A percentile compares a stretch with the other conserved stretches of the same genome.
phyloP scores from a whole-genome alignment of 2,113 vertebrate species.

The Oreotragus oreotragus region DNA sequence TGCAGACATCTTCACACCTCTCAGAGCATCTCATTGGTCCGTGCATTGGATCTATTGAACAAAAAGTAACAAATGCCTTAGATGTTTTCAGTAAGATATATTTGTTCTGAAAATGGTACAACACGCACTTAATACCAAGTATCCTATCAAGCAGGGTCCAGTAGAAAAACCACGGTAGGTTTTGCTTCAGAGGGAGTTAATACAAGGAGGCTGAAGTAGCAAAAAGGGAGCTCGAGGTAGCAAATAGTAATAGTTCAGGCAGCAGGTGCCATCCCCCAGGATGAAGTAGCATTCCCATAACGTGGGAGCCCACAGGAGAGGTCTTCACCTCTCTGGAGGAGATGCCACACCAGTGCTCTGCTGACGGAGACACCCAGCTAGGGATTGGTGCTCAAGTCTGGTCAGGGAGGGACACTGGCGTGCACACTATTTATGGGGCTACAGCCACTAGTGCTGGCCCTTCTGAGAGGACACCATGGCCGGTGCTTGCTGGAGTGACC shows the following conservation, averaged over 20 bases:
- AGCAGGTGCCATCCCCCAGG: neutral
- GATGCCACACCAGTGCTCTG: neutral
- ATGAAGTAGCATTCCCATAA: neutral
- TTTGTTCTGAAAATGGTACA: too few species aligned
- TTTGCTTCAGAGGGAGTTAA: neutral
- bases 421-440: too few species aligned
- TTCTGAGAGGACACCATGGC: neutral
- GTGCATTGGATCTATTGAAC: neutral
- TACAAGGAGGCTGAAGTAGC: neutral
- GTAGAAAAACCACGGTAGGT: neutral
- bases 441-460: neutral
- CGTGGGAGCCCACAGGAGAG: neutral
- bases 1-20: neutral
- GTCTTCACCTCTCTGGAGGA: neutral
- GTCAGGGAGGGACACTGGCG: accelerated
- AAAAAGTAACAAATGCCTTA: neutral
- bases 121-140: neutral
- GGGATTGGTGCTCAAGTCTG: neutral
- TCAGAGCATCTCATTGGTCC: neutral
- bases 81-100: neutral
- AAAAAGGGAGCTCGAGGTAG: neutral
- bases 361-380: neutral
- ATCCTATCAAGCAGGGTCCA: neutral
- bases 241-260: neutral
- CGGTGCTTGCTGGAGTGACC: neutral